phyloP scores from a whole-genome alignment of 2,888 invertebrate species.

The Aproaerema taeniolella region DNA sequence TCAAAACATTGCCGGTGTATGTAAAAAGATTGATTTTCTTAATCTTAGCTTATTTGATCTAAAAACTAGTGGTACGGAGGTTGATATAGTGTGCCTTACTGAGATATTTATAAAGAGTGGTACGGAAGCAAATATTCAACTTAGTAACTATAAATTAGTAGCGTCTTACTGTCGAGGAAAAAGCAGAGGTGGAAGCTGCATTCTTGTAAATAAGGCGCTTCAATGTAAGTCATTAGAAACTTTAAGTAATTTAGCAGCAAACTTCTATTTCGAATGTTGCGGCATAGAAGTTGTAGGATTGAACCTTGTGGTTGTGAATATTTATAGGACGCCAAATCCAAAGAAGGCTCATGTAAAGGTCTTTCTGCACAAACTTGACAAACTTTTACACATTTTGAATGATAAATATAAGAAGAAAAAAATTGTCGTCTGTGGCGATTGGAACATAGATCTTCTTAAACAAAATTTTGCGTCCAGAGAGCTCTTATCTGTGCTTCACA shows the following conservation, averaged over 20 bases:
- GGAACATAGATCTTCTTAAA: background rate
- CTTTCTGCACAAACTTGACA: background rate
- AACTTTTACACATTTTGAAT: background rate
- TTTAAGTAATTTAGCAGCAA: background rate
- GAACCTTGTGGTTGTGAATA: background rate
- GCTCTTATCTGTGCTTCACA: background rate
- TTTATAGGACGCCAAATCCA: background rate
- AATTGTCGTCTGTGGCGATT: background rate
- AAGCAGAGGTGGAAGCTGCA: background rate
- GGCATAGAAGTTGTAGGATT: background rate
- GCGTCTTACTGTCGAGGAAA: background rate
- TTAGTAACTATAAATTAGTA: constrained; percentile 1
- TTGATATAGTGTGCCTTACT: background rate
- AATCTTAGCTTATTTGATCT: background rate
- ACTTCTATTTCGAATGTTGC: constrained; percentile 1
- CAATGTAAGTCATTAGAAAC: background rate
- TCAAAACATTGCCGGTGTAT: background rate
- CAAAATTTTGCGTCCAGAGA: background rate
- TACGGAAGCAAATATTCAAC: background rate
- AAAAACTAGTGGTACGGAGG: background rate
- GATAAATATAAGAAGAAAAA: background rate
- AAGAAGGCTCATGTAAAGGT: background rate
- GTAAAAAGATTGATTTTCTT: background rate
- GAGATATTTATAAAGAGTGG: background rate
- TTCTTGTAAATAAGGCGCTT: background rate